These are phyloP conservation scores for Daphoenositta chrysoptera DNA, from an alignment of 2,113 vertebrate genomes.

Conservation along the genomic window DNA sequence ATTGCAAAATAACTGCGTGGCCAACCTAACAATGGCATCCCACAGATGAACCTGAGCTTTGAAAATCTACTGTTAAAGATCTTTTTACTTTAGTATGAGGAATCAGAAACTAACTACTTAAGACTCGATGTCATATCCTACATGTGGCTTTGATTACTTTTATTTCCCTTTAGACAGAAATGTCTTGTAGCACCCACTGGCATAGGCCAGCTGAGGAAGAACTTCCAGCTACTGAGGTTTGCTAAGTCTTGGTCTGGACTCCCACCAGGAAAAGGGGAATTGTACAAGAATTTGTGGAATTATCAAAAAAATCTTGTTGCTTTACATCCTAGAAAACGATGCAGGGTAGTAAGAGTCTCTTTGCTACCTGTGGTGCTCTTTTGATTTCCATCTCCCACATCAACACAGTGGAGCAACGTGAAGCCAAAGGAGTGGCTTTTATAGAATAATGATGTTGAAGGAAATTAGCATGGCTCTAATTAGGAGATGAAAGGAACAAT, in stretches of 20 bases:
- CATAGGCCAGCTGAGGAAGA: neutral
- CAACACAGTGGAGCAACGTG: neutral
- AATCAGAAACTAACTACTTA: neutral
- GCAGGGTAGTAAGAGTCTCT: neutral
- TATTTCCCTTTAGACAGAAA: neutral
- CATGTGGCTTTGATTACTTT: neutral
- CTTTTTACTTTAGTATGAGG: neutral
- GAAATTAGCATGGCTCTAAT: slow-evolving; percentile 18
- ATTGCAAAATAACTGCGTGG: neutral
- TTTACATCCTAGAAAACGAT: neutral
- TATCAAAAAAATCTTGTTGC: neutral
- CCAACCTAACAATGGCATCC: neutral
- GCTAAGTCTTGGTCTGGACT: neutral
- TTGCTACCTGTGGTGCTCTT: neutral
- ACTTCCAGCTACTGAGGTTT: neutral
- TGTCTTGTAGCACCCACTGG: neutral
- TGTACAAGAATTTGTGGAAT: neutral
- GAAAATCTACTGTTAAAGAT: neutral
- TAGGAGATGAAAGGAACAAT: slow-evolving; percentile 5
- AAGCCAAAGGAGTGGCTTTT: neutral
- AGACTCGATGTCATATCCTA: rapidly evolving
- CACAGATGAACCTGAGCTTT: neutral
- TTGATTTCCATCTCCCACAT: neutral
- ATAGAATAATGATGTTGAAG: neutral
- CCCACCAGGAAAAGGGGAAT: neutral